Conservation (phyloP, 2,797 vertebrate genomes). For the Malurus leucopterus region DNA sequence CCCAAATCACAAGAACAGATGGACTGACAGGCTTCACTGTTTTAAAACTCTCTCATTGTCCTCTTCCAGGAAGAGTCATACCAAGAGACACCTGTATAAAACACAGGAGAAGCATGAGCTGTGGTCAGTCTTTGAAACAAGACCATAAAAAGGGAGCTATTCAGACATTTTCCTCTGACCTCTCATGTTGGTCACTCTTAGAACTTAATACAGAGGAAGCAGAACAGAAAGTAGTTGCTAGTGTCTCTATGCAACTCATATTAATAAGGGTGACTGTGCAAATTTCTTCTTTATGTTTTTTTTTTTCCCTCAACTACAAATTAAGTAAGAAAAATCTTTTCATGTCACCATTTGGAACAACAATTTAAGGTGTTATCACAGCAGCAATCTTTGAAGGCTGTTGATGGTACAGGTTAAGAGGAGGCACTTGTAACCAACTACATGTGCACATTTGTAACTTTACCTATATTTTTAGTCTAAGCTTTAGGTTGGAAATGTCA, state of each 20-base stretch:
- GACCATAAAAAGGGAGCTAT: neutral
- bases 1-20: neutral
- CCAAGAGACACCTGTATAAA: neutral
- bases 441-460: neutral
- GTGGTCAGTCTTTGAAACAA: neutral
- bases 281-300: neutral
- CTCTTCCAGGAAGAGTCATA: neutral
- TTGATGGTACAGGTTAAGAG: neutral
- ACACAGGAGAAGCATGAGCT: neutral
- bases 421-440: neutral
- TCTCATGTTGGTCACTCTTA: neutral
- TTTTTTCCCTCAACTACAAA: neutral
- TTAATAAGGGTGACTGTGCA: neutral
- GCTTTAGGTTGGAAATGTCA: neutral
- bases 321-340: conserved; percentile 37
- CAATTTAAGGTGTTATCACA: neutral
- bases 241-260: neutral
- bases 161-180: neutral
- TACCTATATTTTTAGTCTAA: neutral
- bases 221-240: neutral
- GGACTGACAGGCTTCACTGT: neutral
- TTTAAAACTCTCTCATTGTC: neutral
- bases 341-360: neutral
- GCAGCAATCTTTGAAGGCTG: neutral
- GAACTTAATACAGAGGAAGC: neutral